Evolutionary conservation across 2,888 invertebrate species (phyloP).

Genomic region (Empis livida): DNA sequence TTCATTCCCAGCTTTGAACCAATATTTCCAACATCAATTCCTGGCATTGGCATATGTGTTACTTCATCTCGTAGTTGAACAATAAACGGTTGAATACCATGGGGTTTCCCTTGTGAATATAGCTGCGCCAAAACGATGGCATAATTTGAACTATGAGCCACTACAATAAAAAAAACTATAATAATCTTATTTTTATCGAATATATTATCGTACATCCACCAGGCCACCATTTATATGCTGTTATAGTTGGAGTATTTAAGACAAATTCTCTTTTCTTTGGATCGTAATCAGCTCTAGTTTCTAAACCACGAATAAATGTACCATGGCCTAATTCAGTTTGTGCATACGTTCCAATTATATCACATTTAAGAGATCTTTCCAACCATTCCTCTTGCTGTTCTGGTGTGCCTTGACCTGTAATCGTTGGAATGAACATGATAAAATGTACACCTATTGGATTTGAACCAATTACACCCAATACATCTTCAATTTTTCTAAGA

Average conservation of each 20-base stretch:
- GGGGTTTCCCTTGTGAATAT: slow-evolving; percentile 61
- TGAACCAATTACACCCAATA: no score
- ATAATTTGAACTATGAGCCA: slow-evolving; percentile 86
- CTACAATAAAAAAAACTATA: slow-evolving; percentile 36
- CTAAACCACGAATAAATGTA: slow-evolving; percentile 76
- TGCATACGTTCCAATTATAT: slow-evolving; percentile 84
- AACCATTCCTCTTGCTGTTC: slow-evolving; percentile 84
- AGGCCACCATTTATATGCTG: slow-evolving; percentile 94
- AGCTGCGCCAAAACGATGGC: slow-evolving; percentile 85
- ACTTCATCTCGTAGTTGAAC: slow-evolving; percentile 84
- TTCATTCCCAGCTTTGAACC: slow-evolving; percentile 89
- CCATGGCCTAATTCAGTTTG: slow-evolving; percentile 96
- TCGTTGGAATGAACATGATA: slow-evolving; percentile 79
- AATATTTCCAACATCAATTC: slow-evolving; percentile 86
- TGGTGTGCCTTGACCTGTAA: slow-evolving; percentile 72
- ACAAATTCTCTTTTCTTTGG: slow-evolving; percentile 68
- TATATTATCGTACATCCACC: slow-evolving; percentile 62
- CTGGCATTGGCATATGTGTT: slow-evolving; percentile 72
- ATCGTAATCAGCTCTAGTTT: slow-evolving; percentile 88
- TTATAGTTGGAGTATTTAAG: slow-evolving; percentile 72
- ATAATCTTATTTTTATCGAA: neutral
- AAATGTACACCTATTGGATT: slow-evolving; percentile 56
- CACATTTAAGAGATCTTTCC: slow-evolving; percentile 60
- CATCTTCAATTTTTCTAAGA: neutral
- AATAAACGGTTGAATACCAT: slow-evolving; percentile 86